phyloP scores from a whole-genome alignment of 2,113 vertebrate genomes.

The Grammomys dolichurus region DNA sequence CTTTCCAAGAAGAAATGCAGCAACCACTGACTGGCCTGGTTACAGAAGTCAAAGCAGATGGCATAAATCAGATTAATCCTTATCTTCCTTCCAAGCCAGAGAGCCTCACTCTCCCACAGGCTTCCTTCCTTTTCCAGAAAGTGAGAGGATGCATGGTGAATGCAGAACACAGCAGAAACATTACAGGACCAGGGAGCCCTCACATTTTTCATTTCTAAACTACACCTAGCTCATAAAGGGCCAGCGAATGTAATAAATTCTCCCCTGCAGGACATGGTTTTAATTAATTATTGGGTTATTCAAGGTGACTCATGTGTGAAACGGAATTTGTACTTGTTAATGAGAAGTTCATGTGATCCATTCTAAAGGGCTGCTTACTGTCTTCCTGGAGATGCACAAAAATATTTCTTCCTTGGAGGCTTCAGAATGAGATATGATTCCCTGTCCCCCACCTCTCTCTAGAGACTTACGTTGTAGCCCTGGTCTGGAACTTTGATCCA shows the following conservation, averaged over 20 bases:
- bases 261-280: constrained; percentile 61
- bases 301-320: constrained; percentile 76
- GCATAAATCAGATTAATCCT: background rate
- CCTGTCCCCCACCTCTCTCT: background rate
- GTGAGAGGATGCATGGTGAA: background rate
- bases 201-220: constrained; percentile 62
- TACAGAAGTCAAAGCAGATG: background rate
- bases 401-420: background rate
- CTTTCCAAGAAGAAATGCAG: constrained; percentile 20
- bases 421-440: background rate
- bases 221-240: constrained; percentile 69
- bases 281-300: constrained; percentile 78
- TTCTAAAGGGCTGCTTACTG: background rate
- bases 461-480: background rate
- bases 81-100: background rate
- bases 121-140: background rate
- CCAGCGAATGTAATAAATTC: constrained; percentile 38
- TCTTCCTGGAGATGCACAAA: background rate
- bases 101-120: background rate
- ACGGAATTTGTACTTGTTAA: constrained; percentile 62
- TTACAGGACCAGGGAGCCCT: background rate
- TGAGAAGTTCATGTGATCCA: constrained; percentile 30
- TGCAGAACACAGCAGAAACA: background rate
- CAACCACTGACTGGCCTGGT: background rate
- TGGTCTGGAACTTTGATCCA: background rate